Conservation (phyloP, 2,113 vertebrate genomes). For the Corythoichthys intestinalis region DNA sequence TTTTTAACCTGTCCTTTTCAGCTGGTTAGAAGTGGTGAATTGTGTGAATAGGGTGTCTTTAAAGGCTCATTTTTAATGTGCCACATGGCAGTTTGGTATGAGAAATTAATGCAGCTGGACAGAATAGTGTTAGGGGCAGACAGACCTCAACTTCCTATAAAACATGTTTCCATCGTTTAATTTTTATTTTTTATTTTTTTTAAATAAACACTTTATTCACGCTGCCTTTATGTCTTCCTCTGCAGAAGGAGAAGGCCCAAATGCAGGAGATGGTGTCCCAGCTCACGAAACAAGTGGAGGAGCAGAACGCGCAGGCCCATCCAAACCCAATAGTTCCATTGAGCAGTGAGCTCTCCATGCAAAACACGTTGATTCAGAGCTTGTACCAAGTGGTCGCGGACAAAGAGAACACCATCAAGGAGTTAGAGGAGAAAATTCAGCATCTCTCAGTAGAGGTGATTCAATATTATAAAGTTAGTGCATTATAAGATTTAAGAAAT, state of each 20-base stretch:
- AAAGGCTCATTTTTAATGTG: no score
- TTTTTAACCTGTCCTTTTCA: no score
- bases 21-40: no score
- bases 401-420: conserved; percentile 75
- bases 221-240: background rate
- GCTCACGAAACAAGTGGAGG: conserved; percentile 71
- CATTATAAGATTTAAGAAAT: no score
- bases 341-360: conserved; percentile 60
- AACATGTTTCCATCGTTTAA: no score
- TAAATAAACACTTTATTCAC: background rate
- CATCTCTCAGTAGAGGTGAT: conserved; percentile 71
- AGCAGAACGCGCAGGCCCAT: conserved; percentile 47
- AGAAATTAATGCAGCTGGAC: no score
- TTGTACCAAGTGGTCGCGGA: conserved; percentile 73
- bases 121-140: no score
- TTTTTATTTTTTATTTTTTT: background rate
- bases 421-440: conserved; percentile 71
- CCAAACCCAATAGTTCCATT: conserved; percentile 46
- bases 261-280: conserved; percentile 77
- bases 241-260: conserved; percentile 82
- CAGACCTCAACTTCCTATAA: background rate
- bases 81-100: no score
- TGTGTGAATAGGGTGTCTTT: no score
- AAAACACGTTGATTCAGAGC: conserved; percentile 67
- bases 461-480: background rate